Evolutionary conservation across 2,888 invertebrate genomes (phyloP), one percentile per base, ranked within the genome.

Genomic region (Microchrysa polita): DNA sequence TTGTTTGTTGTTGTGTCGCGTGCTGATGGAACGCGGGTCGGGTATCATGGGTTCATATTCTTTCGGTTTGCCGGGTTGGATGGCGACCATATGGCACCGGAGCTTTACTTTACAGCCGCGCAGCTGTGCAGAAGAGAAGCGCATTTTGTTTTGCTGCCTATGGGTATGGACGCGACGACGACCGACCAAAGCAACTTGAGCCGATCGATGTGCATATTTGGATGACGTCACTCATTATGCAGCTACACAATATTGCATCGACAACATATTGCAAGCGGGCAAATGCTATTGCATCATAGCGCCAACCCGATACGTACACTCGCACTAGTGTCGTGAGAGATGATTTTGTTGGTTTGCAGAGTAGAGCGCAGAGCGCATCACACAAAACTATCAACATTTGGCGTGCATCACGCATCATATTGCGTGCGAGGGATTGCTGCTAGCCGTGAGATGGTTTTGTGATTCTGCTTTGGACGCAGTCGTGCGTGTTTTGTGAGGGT

Each of bases 221-320:
- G n/a, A 57, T 69, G 69, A 69, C 69, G 69, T 69, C 69, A 69
- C 23, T 20, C 57, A 57, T 69, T 69, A 69, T 69, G 69, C 40
- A 55, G 55, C 42, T 40, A 44, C 34, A 27, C 14, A 60, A 22
- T n/a, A n/a, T 44, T 65, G 67, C 52, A 52, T 10, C 18, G 63
- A 34, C 40, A 34, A 48, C 65, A n/a, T n/a, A n/a, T 18, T 27
- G 34, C 53, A 10, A n/a, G n/a, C 16, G 16, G 10, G 27, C 69
- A 69, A 40, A 40, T 42, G 40, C 22, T 55, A 22, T 69, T 69
- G 57, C 69, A 69, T 69, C 69, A 69, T 57, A 5, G 23, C 27
- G 27, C 7, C 27, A 34, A 34, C 4, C 27, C 2, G 27, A 34
- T 7, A 34, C 27, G n/a, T n/a, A n/a, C 14, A 16, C 12, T 61